Base-by-base conservation (phyloP, 92 coral and sea anemone genomes). In the Epizoanthus stellaris region DNA sequence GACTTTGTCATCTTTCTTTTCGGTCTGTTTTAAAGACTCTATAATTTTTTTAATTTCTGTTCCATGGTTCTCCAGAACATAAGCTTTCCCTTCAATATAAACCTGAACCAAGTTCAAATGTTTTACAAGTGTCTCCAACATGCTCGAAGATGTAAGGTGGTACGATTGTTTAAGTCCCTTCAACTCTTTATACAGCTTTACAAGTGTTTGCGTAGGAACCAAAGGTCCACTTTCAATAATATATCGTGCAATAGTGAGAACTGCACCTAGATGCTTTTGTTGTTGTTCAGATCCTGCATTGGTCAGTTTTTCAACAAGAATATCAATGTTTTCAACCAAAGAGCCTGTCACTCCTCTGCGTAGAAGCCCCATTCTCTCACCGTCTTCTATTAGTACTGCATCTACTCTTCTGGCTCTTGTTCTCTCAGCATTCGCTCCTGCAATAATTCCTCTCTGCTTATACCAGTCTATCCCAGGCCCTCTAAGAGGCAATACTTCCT, bases 41-140 rank as follows among this genome's bases (percentile, higher is more conserved):
- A 84, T 4, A 23, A 61, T 16, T 5, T 73, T 23, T 34, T 39
- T 45, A 6, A 42, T 70, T n/a, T 56, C 73, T 17, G 16, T 20
- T 9, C 75, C 88, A 30, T 57, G 73, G 72, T 84, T 84, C 52
- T 84, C 88, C 25, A 73, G 5, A 42, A 84, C 45, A 74, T 34
- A 74, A 17, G 34, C 88, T 53, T 84, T 84, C 49, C 82, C 88
- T 42, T 74, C 58, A 7, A 84, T 54, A 45, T 73, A 84, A 17
- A 73, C 58, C 59, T 84, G 88, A 34, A 25, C 88, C 16, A 82
- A 75, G 36, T 82, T 82, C 58, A 82, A 70, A 54, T 82, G 86
- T n/a, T 70, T 69, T 12, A 49, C 43, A 30, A 15, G 25, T 23
- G 25, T 23, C 25, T 23, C 25, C 25, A 70, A 53, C 62, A 47